Evolutionary conservation across 2,888 invertebrate genomes (phyloP), one percentile per base, ranked within the genome.

Genomic region (Ennomos quercinarius): DNA sequence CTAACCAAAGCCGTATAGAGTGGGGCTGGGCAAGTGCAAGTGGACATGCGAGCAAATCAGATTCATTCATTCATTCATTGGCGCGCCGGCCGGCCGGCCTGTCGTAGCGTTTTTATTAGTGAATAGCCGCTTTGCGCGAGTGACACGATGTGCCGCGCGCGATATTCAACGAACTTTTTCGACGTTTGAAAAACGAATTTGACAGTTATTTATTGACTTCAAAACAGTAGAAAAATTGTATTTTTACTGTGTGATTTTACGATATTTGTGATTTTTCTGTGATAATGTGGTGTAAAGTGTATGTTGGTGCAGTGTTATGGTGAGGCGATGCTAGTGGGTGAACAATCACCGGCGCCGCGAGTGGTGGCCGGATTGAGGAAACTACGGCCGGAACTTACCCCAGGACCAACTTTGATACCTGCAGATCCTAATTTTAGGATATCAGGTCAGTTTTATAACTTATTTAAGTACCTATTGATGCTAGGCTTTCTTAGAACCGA

Each of bases 291-390:
- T 84, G 85, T 82, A 78, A 75, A 77, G 80, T 80, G 81, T 77
- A 76, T 71, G 71, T 73, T 68, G 68, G 77, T 86, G 84, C 77
- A 74, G 86, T 91, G 88, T 83, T 83, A 81, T 86, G 80, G 79
- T 84, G 80, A 81, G 83, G 87, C 78, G 76, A 91, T 91, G 91
- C 87, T 91, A 74, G 91, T 91, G 76, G 91, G 91, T 64, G 91
- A 92, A 78, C 90, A 86, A 68, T 88, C 91, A 70, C 91, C 91
- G 89, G 91, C 91, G 77, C 91, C 91, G 74, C 88, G 91, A 67
- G 91, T 92, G 91, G 91, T 92, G 86, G 91, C 91, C 85, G 91
- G 91, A 68, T 77, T 92, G 71, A 84, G 90, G 77, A 92, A 92
- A 78, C 85, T 91, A 46, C 86, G 87, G 58, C 91, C 91, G 56